Evolutionary conservation across 2,113 vertebrate genomes (phyloP).

Genomic region (Condylura cristata): DNA sequence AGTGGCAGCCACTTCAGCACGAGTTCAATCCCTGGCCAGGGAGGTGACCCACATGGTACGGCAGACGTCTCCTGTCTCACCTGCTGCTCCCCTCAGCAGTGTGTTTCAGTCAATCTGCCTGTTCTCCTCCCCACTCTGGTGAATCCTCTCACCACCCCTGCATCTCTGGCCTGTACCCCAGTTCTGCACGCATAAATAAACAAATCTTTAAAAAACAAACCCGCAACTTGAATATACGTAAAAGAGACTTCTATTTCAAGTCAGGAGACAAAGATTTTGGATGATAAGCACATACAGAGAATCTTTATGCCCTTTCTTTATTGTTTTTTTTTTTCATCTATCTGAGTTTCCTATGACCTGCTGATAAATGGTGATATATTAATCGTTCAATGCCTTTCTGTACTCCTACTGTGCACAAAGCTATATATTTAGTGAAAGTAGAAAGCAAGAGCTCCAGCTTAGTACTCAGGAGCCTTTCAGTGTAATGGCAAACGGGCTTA

Average conservation of each 20-base stretch:
- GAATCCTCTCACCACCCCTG: too few relatives aligned
- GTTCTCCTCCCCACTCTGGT: too few relatives aligned
- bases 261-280: not conserved
- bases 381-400: not conserved
- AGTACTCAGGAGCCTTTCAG: not conserved
- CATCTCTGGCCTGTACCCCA: too few relatives aligned
- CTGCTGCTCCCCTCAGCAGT: too few relatives aligned
- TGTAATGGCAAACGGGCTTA: not conserved
- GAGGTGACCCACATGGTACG: too few relatives aligned
- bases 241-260: not conserved
- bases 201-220: too few relatives aligned
- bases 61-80: too few relatives aligned
- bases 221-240: not conserved
- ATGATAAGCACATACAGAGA: too few relatives aligned
- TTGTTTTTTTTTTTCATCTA: not conserved
- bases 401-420: not conserved
- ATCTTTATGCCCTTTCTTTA: not conserved
- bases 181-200: too few relatives aligned
- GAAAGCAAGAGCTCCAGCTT: not conserved
- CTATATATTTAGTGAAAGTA: not conserved
- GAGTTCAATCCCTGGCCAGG: too few relatives aligned
- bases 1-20: too few relatives aligned
- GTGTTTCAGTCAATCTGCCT: too few relatives aligned
- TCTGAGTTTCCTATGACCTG: not conserved
- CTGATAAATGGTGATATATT: not conserved